Evolutionary conservation across 2,797 vertebrate genomes (phyloP).

Genomic region (Myotis daubentonii): DNA sequence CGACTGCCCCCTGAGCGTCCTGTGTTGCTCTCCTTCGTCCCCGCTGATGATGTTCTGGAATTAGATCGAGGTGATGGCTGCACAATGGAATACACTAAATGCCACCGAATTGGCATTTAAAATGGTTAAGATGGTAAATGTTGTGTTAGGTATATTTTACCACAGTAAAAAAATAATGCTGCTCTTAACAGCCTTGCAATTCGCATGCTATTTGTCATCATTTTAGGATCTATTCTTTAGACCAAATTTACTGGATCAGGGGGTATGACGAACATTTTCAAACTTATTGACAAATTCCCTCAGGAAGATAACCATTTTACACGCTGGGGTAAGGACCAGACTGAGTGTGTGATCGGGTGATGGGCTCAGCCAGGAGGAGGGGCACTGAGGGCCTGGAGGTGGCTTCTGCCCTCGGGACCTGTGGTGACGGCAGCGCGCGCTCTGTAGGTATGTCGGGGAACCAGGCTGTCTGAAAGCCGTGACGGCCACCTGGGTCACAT

Average conservation of each 20-base stretch:
- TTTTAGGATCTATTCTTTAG: neutral
- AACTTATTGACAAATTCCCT: neutral
- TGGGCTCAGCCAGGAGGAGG: neutral
- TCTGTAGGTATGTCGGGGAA: accelerated
- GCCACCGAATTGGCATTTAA: neutral
- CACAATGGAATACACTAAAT: neutral
- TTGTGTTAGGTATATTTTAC: neutral
- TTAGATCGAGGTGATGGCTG: neutral
- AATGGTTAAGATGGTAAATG: neutral
- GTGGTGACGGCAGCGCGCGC: neutral
- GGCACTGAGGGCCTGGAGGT: neutral
- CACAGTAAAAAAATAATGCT: neutral
- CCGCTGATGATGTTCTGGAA: neutral
- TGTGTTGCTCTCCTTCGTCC: neutral
- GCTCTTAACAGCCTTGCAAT: neutral
- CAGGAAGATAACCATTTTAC: neutral
- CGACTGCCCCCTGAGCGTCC: neutral
- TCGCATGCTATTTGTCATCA: neutral
- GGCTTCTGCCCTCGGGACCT: neutral
- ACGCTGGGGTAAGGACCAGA: neutral
- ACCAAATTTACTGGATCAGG: neutral
- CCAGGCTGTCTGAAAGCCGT: no score
- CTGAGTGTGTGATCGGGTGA: neutral
- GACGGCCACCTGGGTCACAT: neutral
- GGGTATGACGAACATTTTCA: neutral